Conservation (phyloP, 2,888 invertebrate genomes). For the Drosophila prolongata region DNA sequence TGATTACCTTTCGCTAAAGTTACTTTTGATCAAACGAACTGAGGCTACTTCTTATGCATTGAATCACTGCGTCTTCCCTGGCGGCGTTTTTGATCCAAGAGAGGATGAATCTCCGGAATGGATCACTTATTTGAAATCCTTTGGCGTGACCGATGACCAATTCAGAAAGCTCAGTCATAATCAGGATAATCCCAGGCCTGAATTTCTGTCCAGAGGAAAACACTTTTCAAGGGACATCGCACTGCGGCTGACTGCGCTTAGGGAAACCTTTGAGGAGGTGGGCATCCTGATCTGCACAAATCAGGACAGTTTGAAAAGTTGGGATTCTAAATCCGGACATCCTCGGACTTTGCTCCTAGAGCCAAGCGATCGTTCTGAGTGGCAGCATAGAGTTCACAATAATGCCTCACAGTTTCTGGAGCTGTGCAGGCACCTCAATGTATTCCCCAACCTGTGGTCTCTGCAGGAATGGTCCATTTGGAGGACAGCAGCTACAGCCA, state of each 20-base stretch:
- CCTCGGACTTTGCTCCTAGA: constrained; percentile 81
- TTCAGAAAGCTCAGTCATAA: constrained; percentile 82
- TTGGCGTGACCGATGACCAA: constrained; percentile 86
- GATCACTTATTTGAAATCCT: constrained; percentile 87
- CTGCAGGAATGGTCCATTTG: constrained; percentile 94
- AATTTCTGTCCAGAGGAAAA: constrained; percentile 83
- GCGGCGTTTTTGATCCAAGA: constrained; percentile 89
- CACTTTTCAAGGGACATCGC: constrained; percentile 87
- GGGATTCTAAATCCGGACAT: constrained; percentile 72
- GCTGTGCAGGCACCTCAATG: constrained; percentile 88
- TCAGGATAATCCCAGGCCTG: constrained; percentile 80
- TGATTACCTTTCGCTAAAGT: constrained; percentile 46
- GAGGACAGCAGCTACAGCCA: constrained; percentile 88
- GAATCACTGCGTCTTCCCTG: constrained; percentile 94
- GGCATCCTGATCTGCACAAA: constrained; percentile 90
- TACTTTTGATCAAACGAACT: constrained; percentile 87
- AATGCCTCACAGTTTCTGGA: constrained; percentile 86
- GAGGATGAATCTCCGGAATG: constrained; percentile 89
- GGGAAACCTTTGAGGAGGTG: constrained; percentile 96
- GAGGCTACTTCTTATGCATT: constrained; percentile 90
- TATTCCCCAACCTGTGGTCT: constrained; percentile 92
- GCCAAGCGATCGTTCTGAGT: constrained; percentile 86
- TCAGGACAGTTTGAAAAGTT: constrained; percentile 82
- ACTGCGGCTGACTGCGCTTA: constrained; percentile 92
- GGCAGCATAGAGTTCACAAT: constrained; percentile 86